Conservation (phyloP, 2,113 vertebrate species). For the Talpa occidentalis region DNA sequence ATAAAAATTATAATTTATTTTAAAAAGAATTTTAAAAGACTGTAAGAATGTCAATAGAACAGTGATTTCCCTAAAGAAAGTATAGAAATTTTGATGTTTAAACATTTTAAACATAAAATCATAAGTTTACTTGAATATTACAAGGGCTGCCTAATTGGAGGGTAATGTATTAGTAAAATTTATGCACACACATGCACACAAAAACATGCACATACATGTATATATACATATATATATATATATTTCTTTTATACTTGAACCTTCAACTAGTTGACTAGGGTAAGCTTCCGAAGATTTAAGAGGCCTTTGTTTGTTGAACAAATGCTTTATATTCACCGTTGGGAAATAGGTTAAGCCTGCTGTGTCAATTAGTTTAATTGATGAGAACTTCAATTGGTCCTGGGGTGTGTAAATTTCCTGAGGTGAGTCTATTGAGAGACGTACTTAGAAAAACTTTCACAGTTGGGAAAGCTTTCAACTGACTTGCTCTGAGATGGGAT, state of each 20-base stretch:
- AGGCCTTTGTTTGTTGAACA: slow-evolving; percentile 66
- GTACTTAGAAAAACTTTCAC: slow-evolving; percentile 65
- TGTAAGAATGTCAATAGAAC: neutral
- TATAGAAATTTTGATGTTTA: neutral
- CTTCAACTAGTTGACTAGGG: neutral
- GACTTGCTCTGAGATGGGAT: neutral
- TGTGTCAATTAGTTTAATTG: slow-evolving; percentile 82
- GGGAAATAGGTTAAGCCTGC: slow-evolving; percentile 68
- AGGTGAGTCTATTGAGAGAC: slow-evolving; percentile 75
- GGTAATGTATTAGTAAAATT: neutral
- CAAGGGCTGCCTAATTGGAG: neutral
- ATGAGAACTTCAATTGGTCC: slow-evolving; percentile 67
- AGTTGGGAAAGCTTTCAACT: slow-evolving; percentile 53
- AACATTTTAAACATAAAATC: neutral
- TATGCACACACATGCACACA: neutral
- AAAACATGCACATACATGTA: no score
- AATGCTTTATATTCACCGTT: slow-evolving; percentile 61
- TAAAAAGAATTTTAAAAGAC: neutral
- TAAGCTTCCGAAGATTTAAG: slow-evolving; percentile 61
- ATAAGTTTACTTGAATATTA: neutral
- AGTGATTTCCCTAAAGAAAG: neutral
- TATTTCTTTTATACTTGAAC: neutral
- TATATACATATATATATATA: neutral
- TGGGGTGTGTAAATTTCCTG: slow-evolving; percentile 75
- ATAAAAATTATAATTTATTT: slow-evolving; percentile 54